These are phyloP conservation scores for Conistra vaccinii DNA, from an alignment of 2,888 invertebrate species.

Conservation along the genomic window DNA sequence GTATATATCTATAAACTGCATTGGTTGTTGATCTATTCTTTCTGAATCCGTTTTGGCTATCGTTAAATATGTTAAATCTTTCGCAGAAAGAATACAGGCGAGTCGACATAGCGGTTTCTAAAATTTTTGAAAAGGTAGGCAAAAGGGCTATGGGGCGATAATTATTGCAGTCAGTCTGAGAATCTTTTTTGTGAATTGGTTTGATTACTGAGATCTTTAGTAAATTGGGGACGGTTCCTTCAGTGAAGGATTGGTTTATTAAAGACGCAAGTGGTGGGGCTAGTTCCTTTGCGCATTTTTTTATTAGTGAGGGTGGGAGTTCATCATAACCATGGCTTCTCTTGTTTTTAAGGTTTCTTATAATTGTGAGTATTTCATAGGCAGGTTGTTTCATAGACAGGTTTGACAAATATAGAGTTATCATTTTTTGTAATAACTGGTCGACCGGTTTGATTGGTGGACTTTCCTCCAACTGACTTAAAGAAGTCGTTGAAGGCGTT, in stretches of 20 bases:
- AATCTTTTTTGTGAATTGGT: neutral
- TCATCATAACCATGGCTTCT: too few relatives aligned
- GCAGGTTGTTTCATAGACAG: neutral
- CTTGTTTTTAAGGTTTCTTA: neutral
- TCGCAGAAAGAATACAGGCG: neutral
- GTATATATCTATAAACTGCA: too few relatives aligned
- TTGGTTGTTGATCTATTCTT: too few relatives aligned
- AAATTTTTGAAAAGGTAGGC: neutral
- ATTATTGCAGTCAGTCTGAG: neutral
- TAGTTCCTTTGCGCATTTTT: neutral
- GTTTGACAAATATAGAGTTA: neutral
- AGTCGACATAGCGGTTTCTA: neutral
- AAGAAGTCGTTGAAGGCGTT: too few relatives aligned
- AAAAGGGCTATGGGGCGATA: neutral
- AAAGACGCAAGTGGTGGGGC: too few relatives aligned
- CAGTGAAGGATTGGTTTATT: neutral
- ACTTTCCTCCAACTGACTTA: neutral
- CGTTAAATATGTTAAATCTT: too few relatives aligned
- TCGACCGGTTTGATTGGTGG: neutral
- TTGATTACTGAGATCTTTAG: neutral
- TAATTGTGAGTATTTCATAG: neutral
- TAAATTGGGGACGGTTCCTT: neutral
- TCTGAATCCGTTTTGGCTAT: too few relatives aligned
- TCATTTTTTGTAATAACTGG: neutral
- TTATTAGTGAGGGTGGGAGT: neutral